A percentile compares a stretch with the other conserved stretches of the same genome.
Evolutionary conservation across 2,888 invertebrate genomes (phyloP).

Genomic region (Saturnia pavonia): DNA sequence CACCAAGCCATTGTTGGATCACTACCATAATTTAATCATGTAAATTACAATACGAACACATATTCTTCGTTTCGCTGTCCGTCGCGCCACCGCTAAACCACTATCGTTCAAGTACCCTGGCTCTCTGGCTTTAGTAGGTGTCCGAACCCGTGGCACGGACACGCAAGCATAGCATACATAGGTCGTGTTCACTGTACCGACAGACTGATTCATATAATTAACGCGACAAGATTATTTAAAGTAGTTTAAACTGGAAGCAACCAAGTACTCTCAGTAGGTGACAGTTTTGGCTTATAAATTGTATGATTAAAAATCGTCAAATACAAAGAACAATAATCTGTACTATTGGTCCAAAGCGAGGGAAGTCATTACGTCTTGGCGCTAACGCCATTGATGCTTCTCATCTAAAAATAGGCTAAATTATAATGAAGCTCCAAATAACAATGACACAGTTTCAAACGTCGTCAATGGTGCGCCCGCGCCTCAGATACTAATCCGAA

Average conservation of each 20-base stretch:
- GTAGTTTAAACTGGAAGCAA: neutral
- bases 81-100: neutral
- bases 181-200: neutral
- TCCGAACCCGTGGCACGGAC: neutral
- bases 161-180: neutral
- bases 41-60: neutral
- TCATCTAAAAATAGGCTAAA: conserved; percentile 11
- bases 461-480: neutral
- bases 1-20: too few relatives aligned
- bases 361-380: neutral
- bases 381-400: neutral
- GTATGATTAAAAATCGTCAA: neutral
- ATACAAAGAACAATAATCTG: neutral
- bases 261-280: neutral
- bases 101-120: too few relatives aligned
- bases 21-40: too few relatives aligned
- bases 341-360: neutral
- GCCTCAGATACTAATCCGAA: conserved; percentile 14
- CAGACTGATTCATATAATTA: neutral
- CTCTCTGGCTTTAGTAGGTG: neutral
- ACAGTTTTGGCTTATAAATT: too few relatives aligned
- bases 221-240: neutral
- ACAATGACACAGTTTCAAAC: conserved; percentile 13
- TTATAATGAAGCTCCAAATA: conserved; percentile 14
- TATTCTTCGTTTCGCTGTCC: too few relatives aligned